Conservation (phyloP, 2,113 vertebrate genomes). For the Rhadina sibilatrix region DNA sequence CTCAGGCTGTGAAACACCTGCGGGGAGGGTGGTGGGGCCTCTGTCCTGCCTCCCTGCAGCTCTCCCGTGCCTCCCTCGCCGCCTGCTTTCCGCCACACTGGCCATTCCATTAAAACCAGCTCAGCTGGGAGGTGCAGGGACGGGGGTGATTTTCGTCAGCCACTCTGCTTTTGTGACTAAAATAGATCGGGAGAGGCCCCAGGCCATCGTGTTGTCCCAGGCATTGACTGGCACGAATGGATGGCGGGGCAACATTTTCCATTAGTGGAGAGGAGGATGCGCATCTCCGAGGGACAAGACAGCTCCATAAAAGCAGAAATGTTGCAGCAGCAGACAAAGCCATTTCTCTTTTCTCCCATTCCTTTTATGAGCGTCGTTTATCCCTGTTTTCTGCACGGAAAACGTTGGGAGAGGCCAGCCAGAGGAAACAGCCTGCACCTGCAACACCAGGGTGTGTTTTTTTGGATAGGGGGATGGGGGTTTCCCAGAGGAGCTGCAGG, state of each 20-base stretch:
- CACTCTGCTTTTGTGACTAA: conserved; percentile 10
- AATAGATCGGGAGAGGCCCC: conserved; percentile 4
- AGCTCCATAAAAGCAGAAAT: background rate
- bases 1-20: background rate
- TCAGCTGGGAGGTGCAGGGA: background rate
- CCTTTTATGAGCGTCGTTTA: background rate
- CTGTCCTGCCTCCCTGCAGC: background rate
- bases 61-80: accelerated
- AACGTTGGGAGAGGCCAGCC: background rate
- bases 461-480: background rate
- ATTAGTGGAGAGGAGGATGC: background rate
- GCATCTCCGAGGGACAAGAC: accelerated
- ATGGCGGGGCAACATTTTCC: background rate
- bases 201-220: conserved; percentile 6
- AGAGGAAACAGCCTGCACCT: background rate
- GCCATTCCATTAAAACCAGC: conserved; percentile 11
- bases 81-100: accelerated
- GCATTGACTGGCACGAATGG: conserved; percentile 27
- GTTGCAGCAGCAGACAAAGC: background rate
- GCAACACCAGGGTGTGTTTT: background rate
- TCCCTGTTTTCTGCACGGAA: background rate
- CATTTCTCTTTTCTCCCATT: background rate
- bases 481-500: background rate
- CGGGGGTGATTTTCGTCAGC: background rate
- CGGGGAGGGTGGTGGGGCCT: background rate